These are phyloP conservation scores for Limnephilus marmoratus DNA, from an alignment of 2,888 invertebrate genomes.

Conservation along the genomic window DNA sequence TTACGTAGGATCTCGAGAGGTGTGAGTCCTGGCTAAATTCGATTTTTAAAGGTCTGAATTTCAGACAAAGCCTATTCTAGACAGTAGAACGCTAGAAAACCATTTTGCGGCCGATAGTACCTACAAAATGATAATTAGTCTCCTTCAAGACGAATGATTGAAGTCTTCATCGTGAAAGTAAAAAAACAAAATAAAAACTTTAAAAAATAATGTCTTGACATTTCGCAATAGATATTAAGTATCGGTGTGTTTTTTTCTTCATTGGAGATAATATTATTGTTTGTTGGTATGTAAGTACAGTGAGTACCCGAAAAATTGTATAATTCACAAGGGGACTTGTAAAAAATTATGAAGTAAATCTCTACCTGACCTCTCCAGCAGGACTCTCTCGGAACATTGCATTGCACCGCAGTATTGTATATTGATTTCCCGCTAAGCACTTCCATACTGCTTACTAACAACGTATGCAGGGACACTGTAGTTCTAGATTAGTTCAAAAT, in stretches of 20 bases:
- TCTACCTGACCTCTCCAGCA: no score
- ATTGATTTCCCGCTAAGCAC: no score
- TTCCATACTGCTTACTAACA: no score
- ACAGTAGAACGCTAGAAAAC: background rate
- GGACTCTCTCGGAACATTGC: no score
- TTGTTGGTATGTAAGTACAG: background rate
- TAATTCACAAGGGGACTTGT: background rate
- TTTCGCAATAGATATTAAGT: background rate
- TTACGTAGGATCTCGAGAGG: no score
- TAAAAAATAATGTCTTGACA: background rate
- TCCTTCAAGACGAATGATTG: background rate
- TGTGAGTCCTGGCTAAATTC: no score
- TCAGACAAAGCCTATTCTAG: background rate
- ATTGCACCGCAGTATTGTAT: no score
- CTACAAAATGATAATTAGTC: background rate
- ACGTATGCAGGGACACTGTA: no score
- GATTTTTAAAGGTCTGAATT: no score
- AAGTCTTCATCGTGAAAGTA: slow-evolving; percentile 2
- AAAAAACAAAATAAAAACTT: background rate
- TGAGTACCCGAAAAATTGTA: background rate
- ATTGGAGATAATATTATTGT: background rate
- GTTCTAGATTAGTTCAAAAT: no score
- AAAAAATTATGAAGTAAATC: no score
- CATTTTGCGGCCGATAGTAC: background rate
- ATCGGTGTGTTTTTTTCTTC: background rate